phyloP scores from a whole-genome alignment of 2,113 vertebrate species.

The Haliaeetus leucogaster region DNA sequence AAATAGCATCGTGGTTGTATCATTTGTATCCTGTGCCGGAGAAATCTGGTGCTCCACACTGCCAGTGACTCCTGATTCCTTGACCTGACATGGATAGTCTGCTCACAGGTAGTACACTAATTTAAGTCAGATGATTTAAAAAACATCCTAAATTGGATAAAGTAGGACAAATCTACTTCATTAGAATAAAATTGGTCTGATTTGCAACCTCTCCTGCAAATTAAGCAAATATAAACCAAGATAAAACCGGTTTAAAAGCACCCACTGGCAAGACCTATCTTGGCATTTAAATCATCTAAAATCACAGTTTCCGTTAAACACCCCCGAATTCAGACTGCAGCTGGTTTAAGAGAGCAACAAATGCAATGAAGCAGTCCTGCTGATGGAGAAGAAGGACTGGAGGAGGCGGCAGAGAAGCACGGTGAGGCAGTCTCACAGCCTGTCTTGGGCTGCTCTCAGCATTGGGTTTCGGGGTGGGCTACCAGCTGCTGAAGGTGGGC shows the following conservation, averaged over 20 bases:
- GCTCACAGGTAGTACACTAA: background rate
- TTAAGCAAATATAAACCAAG: background rate
- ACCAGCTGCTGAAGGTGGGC: background rate
- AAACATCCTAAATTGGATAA: background rate
- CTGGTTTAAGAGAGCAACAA: background rate
- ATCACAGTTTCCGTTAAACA: background rate
- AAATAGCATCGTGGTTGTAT: background rate
- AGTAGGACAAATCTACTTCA: background rate
- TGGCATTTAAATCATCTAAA: background rate
- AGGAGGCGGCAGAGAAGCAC: background rate
- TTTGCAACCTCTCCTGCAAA: background rate
- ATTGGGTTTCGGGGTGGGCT: rapidly evolving
- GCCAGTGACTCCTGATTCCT: background rate
- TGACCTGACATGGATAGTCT: background rate
- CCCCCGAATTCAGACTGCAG: background rate
- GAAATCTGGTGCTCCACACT: background rate
- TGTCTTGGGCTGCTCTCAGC: background rate
- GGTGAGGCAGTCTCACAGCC: background rate
- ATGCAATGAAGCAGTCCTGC: background rate
- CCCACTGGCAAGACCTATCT: background rate
- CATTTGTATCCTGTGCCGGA: background rate
- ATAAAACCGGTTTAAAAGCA: background rate
- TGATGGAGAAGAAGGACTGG: background rate
- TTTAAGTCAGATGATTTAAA: background rate
- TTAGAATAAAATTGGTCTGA: background rate